phyloP scores from a whole-genome alignment of 2,888 invertebrate species.

The Trimorus sp. region DNA sequence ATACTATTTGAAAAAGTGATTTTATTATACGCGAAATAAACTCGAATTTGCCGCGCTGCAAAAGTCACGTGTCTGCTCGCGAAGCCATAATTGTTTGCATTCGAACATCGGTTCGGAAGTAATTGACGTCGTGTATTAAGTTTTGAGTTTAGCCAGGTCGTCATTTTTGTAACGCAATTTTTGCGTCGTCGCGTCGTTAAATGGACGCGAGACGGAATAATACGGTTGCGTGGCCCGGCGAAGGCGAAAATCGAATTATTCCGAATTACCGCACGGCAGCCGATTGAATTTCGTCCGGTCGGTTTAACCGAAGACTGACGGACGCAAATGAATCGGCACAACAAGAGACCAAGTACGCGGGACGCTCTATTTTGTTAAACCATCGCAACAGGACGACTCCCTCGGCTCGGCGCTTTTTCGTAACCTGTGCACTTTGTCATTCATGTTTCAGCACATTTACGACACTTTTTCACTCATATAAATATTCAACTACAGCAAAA shows the following conservation, averaged over 20 bases:
- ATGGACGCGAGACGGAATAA: conserved; percentile 48
- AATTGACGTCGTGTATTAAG: conserved; percentile 21
- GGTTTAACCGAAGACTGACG: conserved; percentile 64
- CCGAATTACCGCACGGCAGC: conserved; percentile 57
- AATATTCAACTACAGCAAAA: conserved; percentile 4
- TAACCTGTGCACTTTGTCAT: conserved; percentile 24
- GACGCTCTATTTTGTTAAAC: conserved; percentile 49
- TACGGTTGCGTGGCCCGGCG: conserved; percentile 28
- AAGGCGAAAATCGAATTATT: conserved; percentile 59
- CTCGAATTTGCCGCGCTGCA: too few species aligned
- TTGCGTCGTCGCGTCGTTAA: conserved; percentile 16
- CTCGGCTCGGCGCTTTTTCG: conserved; percentile 41
- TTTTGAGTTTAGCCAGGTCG: conserved; percentile 23
- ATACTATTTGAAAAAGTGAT: too few species aligned
- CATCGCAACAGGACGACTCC: conserved; percentile 23
- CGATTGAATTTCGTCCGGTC: conserved; percentile 56
- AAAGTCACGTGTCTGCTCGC: background rate
- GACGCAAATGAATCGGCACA: conserved; percentile 59
- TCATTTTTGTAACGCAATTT: conserved; percentile 43
- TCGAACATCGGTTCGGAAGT: background rate
- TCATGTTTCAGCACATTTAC: conserved; percentile 26
- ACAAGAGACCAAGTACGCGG: conserved; percentile 43
- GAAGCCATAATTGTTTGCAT: conserved; percentile 30
- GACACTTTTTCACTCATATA: conserved; percentile 2
- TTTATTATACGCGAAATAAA: too few species aligned